phyloP scores from a whole-genome alignment of 2,888 invertebrate genomes.

The Frankliniella fusca region DNA sequence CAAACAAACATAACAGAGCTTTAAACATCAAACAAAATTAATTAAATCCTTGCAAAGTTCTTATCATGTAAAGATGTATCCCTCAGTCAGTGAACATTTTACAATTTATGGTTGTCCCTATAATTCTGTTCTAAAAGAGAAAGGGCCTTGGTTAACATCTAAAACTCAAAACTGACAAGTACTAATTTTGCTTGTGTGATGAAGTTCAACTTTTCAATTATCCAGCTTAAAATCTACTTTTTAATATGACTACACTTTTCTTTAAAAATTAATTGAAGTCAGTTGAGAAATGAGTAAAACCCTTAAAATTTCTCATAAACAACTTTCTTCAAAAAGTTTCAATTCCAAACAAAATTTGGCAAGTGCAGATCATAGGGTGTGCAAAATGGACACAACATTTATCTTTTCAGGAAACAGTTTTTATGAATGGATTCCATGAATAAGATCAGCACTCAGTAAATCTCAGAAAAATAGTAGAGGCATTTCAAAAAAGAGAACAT shows the following conservation, averaged over 20 bases:
- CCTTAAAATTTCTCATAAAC: not conserved
- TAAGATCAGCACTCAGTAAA: not conserved
- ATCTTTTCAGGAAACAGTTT: not conserved
- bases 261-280: not conserved
- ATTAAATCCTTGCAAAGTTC: not conserved
- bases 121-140: not conserved
- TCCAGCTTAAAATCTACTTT: not conserved
- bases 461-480: conserved; percentile 2
- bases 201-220: not conserved
- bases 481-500: not conserved
- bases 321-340: not conserved
- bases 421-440: not conserved
- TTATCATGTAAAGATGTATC: not conserved
- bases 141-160: not conserved
- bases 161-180: not conserved
- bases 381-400: not conserved
- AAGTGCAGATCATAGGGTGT: conserved; percentile 21
- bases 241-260: not conserved
- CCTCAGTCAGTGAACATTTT: not conserved
- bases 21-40: not conserved
- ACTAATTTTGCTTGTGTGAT: not conserved
- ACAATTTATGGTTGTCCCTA: not conserved
- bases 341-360: not conserved
- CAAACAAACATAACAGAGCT: not conserved
- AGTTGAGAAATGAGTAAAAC: not conserved